These are phyloP conservation scores for Oscarella lobularis DNA, from an alignment of 37 sponge, comb jelly and placozoan genomes.

Conservation along the genomic window DNA sequence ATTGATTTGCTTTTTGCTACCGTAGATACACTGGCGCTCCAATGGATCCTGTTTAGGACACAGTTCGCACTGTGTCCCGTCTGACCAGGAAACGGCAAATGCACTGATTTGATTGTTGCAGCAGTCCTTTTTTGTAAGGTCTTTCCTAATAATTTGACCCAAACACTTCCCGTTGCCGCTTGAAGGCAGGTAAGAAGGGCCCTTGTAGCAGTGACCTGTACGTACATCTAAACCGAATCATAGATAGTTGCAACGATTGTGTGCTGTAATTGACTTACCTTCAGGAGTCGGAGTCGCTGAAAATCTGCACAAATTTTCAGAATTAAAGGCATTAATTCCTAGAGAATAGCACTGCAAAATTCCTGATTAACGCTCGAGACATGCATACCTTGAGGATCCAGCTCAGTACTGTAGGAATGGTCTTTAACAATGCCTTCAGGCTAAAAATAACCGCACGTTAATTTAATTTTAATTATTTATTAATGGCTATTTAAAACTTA, in stretches of 20 bases:
- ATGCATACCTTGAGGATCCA: background rate
- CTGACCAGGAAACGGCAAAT: background rate
- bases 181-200: no score
- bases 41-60: background rate
- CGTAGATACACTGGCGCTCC: background rate
- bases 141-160: background rate
- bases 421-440: background rate
- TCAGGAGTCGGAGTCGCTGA: no score
- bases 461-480: no score
- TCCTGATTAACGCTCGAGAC: no score
- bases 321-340: no score
- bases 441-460: no score
- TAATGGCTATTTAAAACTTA: no score
- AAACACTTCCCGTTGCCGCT: background rate
- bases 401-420: background rate
- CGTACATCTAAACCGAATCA: constrained; percentile 2
- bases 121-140: background rate
- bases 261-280: no score
- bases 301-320: no score
- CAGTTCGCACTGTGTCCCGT: background rate
- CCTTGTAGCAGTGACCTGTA: background rate
- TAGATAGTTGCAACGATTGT: no score
- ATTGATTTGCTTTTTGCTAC: background rate
- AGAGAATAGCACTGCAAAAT: no score
- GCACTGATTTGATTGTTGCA: background rate